phyloP scores from a whole-genome alignment of 1,140 invertebrate species.

The Lepidotrigona ventralis region DNA sequence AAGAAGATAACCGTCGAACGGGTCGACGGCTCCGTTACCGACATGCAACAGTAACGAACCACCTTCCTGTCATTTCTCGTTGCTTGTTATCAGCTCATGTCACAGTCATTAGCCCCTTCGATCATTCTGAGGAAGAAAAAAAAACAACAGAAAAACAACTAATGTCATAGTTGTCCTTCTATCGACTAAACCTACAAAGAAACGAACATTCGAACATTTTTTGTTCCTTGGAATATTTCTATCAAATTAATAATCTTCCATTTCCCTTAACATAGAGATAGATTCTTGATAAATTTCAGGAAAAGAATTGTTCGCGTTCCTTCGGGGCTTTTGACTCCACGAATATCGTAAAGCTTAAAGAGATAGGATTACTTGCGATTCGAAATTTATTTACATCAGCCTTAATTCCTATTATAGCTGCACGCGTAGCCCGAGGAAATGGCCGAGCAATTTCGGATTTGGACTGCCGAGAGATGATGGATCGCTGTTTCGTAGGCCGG shows the following conservation, averaged over 20 bases:
- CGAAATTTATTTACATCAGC: constrained; percentile 62
- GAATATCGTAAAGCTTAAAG: constrained; percentile 29
- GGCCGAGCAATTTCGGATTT: constrained; percentile 70
- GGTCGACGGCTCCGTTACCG: constrained; percentile 1
- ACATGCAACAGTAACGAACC: constrained; percentile 21
- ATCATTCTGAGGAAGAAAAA: too few relatives aligned
- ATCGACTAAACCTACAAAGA: background rate
- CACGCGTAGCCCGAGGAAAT: constrained; percentile 60
- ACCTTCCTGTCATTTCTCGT: constrained; percentile 40
- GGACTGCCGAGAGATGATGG: constrained; percentile 73
- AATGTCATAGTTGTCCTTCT: background rate
- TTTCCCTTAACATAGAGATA: background rate
- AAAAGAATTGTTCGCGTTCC: background rate
- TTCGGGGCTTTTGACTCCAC: background rate
- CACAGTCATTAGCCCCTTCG: background rate
- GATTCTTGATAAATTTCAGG: background rate
- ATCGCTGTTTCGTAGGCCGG: constrained; percentile 70
- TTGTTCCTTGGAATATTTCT: too few relatives aligned
- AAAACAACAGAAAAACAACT: background rate
- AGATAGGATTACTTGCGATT: constrained; percentile 44
- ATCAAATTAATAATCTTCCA: background rate
- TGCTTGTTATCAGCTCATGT: constrained; percentile 24
- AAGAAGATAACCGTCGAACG: constrained; percentile 51
- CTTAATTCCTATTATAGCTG: constrained; percentile 73
- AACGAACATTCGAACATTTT: background rate